Evolutionary conservation across 2,113 vertebrate species (phyloP).

Genomic region (Peromyscus polionotus): DNA sequence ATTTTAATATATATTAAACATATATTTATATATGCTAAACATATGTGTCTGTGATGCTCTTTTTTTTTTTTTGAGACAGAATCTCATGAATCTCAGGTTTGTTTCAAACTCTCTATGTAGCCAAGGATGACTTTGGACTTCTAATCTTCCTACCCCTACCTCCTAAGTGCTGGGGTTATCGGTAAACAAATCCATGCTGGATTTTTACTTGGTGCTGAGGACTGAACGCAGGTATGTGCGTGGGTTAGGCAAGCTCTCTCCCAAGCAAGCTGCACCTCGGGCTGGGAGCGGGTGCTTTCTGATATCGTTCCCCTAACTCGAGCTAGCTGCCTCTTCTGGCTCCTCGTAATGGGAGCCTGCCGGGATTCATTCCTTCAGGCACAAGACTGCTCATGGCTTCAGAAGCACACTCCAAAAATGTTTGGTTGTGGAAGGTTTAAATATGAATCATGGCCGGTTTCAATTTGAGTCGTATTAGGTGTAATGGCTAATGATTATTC

Average conservation of each 20-base stretch:
- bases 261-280: background rate
- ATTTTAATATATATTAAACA: background rate
- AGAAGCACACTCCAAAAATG: background rate
- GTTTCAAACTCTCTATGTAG: background rate
- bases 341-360: background rate
- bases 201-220: background rate
- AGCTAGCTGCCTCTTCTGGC: background rate
- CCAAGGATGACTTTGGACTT: background rate
- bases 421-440: background rate
- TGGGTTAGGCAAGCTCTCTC: background rate
- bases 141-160: background rate
- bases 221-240: background rate
- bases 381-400: accelerated
- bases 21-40: too few species aligned
- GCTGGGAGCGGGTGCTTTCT: background rate
- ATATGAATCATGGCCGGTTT: background rate
- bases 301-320: accelerated
- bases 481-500: background rate
- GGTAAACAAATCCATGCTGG: too few species aligned
- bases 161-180: background rate
- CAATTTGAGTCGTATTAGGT: background rate
- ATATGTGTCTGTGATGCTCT: too few species aligned
- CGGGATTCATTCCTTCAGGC: accelerated
- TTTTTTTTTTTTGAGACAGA: too few species aligned
- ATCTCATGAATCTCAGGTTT: background rate